Evolutionary conservation across 2,113 vertebrate genomes (phyloP).

Genomic region (Callipepla californica): DNA sequence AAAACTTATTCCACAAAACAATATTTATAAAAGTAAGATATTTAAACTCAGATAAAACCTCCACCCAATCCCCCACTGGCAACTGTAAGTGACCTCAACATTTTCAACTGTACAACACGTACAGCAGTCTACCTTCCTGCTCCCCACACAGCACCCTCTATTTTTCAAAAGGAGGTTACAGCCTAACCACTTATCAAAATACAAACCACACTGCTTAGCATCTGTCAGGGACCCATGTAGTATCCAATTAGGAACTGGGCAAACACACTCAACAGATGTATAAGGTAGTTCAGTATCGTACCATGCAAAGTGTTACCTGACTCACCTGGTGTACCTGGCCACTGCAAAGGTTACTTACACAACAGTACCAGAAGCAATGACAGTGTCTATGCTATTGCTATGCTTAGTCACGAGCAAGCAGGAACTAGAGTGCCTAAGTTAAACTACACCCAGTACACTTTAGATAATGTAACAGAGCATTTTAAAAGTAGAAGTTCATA

Average conservation of each 20-base stretch:
- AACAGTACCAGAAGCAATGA: neutral
- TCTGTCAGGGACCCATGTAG: neutral
- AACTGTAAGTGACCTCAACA: neutral
- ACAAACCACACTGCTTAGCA: neutral
- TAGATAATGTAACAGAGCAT: neutral
- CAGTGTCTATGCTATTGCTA: fast-evolving
- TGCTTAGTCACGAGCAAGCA: neutral
- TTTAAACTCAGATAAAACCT: neutral
- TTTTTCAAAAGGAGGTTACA: neutral
- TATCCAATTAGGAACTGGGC: neutral
- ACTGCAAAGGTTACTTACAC: no score
- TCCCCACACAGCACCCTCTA: neutral
- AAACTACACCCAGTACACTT: fast-evolving
- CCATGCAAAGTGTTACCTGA: neutral
- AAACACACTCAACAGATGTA: fast-evolving
- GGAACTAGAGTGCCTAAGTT: fast-evolving
- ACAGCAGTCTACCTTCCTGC: neutral
- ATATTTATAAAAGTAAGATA: neutral
- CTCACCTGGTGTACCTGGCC: neutral
- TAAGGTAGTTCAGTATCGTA: neutral
- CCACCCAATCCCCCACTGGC: neutral
- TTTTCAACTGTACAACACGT: neutral
- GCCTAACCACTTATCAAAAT: no score
- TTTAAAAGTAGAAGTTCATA: neutral
- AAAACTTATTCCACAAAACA: neutral